phyloP scores from a whole-genome alignment of 2,888 invertebrate species.

The Drosophila anomelani region DNA sequence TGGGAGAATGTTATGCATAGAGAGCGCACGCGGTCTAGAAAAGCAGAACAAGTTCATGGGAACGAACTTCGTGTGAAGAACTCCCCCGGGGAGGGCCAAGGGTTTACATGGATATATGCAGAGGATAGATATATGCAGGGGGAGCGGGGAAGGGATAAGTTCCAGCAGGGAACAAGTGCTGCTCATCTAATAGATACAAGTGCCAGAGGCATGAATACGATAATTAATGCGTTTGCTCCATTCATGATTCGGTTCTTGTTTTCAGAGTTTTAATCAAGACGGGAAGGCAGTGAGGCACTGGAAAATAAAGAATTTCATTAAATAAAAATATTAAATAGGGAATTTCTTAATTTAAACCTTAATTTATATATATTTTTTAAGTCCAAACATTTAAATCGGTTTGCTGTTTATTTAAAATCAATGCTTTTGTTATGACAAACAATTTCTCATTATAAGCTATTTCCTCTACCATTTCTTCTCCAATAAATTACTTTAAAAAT shows the following conservation, averaged over 20 bases:
- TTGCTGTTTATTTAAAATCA: too few species aligned
- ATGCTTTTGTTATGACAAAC: neutral
- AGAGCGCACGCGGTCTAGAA: constrained; percentile 50
- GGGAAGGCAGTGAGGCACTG: neutral
- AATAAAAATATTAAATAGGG: neutral
- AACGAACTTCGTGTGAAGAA: constrained; percentile 55
- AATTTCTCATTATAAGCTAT: neutral
- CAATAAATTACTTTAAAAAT: neutral
- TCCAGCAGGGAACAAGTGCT: constrained; percentile 27
- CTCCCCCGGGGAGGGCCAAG: constrained; percentile 3
- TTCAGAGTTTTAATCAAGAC: neutral
- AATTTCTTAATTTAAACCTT: neutral
- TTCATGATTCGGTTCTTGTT: constrained; percentile 38
- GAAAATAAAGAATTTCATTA: neutral
- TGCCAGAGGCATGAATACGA: constrained; percentile 31
- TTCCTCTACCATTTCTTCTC: neutral
- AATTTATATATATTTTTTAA: too few species aligned
- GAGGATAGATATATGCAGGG: neutral
- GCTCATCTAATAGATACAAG: constrained; percentile 36
- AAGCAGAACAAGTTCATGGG: constrained; percentile 68
- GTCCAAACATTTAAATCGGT: too few species aligned
- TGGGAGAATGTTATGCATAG: constrained; percentile 55
- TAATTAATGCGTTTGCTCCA: constrained; percentile 32
- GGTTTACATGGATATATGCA: neutral
- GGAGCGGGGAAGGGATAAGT: neutral